Percentiles rank a stretch among this genome's conserved stretches.
Evolutionary conservation across 2,113 vertebrate genomes (phyloP).

Genomic region (Salminus brasiliensis): DNA sequence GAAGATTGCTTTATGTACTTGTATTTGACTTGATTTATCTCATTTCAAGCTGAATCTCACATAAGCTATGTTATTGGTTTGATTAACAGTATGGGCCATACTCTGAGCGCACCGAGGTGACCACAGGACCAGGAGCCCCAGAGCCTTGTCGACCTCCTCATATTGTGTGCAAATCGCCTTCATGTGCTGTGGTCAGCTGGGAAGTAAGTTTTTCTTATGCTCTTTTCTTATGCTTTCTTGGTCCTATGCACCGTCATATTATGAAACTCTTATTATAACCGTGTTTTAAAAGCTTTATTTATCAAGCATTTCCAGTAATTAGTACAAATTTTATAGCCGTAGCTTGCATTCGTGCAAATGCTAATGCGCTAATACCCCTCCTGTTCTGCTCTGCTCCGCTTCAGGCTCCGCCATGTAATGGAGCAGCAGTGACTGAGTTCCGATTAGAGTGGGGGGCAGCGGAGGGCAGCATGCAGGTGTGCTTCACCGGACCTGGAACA

Average conservation of each 20-base stretch:
- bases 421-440: constrained; percentile 87
- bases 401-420: constrained; percentile 86
- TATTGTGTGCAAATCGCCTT: constrained; percentile 86
- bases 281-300: neutral
- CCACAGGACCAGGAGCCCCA: constrained; percentile 90
- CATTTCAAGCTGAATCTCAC: too few species aligned
- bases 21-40: neutral
- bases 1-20: neutral
- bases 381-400: too few species aligned
- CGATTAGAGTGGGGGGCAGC: constrained; percentile 93
- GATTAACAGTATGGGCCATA: constrained; percentile 83
- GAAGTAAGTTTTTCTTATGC: too few species aligned
- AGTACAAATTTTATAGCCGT: neutral
- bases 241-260: neutral
- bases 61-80: neutral
- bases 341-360: neutral
- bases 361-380: too few species aligned
- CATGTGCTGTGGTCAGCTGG: constrained; percentile 90
- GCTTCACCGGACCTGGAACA: constrained; percentile 85
- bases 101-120: constrained; percentile 88
- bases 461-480: constrained; percentile 90
- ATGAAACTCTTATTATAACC: neutral
- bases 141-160: constrained; percentile 88
- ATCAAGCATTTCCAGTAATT: neutral
- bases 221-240: neutral